Evolutionary conservation across 2,113 vertebrate genomes (phyloP).

Genomic region (Brachyhypopomus occidentalis): DNA sequence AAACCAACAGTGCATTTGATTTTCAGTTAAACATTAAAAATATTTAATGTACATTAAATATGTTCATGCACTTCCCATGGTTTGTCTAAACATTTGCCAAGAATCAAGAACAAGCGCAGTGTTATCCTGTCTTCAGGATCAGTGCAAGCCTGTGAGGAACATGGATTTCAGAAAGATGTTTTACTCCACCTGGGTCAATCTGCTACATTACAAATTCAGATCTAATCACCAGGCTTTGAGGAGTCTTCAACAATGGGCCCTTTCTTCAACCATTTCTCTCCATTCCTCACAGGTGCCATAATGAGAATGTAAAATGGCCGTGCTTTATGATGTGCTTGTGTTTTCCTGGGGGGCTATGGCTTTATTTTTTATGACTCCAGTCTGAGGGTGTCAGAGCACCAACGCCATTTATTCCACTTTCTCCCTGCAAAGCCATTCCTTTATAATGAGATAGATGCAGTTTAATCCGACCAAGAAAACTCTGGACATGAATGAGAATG

Average conservation of each 20-base stretch:
- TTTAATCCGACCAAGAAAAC: conserved; percentile 58
- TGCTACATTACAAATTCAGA: conserved; percentile 9
- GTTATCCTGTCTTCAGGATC: not conserved
- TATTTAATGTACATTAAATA: not conserved
- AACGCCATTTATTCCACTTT: conserved; percentile 32
- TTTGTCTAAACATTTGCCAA: conserved; percentile 2
- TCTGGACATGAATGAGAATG: conserved; percentile 31
- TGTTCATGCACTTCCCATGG: not conserved
- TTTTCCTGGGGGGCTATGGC: conserved; percentile 33
- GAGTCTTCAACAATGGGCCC: conserved; percentile 35
- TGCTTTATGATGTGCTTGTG: conserved; percentile 28
- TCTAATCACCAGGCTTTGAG: conserved; percentile 25
- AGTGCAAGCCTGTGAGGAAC: not conserved
- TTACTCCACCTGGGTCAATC: not conserved
- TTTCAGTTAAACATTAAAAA: too few species aligned
- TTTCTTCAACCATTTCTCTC: conserved; percentile 31
- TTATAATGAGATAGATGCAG: conserved; percentile 49
- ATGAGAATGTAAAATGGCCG: conserved; percentile 7
- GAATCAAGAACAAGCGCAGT: not conserved
- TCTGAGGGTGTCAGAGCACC: conserved; percentile 3
- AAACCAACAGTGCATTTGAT: not conserved
- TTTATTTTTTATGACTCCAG: conserved; percentile 44
- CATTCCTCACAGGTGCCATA: conserved; percentile 32
- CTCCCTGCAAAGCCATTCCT: conserved; percentile 41
- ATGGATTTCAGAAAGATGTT: not conserved